Evolutionary conservation across 2,113 vertebrate species (phyloP).

Genomic region (Python bivittatus): DNA sequence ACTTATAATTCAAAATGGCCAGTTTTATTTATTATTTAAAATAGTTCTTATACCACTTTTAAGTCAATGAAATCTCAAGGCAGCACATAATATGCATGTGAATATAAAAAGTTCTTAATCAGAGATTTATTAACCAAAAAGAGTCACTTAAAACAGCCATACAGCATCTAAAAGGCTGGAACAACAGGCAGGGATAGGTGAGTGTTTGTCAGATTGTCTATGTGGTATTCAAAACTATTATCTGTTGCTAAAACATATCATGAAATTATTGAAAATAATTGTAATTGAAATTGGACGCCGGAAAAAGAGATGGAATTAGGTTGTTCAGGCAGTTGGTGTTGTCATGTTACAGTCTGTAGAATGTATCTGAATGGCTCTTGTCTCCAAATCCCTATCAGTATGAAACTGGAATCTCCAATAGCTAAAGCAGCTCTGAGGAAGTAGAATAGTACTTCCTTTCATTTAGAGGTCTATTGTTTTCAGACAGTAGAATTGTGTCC

Average conservation of each 20-base stretch:
- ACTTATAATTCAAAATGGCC: not conserved
- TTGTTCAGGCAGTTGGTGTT: not conserved
- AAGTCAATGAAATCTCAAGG: not conserved
- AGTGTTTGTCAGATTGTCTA: not conserved
- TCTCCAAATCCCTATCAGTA: not conserved
- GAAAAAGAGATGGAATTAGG: not conserved
- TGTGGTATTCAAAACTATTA: not conserved
- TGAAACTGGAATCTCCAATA: not conserved
- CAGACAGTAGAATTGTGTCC: not conserved
- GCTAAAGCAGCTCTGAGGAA: constrained; percentile 7
- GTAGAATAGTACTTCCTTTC: constrained; percentile 26
- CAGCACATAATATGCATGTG: not conserved
- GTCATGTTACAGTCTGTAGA: accelerated
- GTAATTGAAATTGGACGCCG: not conserved
- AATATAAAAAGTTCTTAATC: not conserved
- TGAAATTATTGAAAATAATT: not conserved
- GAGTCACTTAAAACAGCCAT: not conserved
- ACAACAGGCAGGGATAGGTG: not conserved
- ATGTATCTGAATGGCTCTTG: not conserved
- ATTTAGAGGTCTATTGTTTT: constrained; percentile 36
- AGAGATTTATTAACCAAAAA: not conserved
- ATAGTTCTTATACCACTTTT: not conserved
- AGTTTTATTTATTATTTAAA: not conserved
- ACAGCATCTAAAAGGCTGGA: not conserved
- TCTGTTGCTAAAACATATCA: not conserved